Percentiles rank a stretch among this genome's conserved stretches.
Evolutionary conservation across 2,888 invertebrate genomes (phyloP).

Genomic region (Aricia artaxerxes): DNA sequence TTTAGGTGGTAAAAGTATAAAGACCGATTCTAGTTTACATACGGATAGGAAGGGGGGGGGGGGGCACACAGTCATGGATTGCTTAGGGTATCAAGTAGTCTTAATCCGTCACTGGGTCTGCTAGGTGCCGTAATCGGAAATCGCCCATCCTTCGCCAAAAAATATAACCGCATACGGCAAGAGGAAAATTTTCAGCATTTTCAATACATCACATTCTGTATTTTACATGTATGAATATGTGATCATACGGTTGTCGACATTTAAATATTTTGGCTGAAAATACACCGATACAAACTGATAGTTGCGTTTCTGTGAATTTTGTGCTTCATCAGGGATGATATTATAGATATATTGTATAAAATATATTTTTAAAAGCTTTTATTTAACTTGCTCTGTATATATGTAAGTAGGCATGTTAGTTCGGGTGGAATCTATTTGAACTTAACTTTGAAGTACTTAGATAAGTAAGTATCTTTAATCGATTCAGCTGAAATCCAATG

Average conservation of each 20-base stretch:
- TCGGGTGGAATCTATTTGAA: no score
- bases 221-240: conserved; percentile 40
- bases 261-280: conserved; percentile 19
- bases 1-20: no score
- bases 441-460: no score
- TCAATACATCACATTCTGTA: conserved; percentile 39
- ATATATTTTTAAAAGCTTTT: not conserved
- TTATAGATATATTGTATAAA: not conserved
- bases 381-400: no score
- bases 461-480: no score
- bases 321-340: not conserved
- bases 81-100: no score
- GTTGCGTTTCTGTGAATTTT: not conserved
- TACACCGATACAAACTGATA: not conserved
- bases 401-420: no score
- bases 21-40: no score
- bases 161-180: not conserved
- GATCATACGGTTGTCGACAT: conserved; percentile 6
- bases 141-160: not conserved
- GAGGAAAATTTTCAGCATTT: conserved; percentile 29
- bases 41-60: no score
- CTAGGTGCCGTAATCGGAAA: not conserved
- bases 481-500: no score
- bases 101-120: not conserved
- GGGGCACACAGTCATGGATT: no score